These are phyloP conservation scores for Spilosoma lubricipeda DNA, from an alignment of 2,888 invertebrate species.

Conservation along the genomic window DNA sequence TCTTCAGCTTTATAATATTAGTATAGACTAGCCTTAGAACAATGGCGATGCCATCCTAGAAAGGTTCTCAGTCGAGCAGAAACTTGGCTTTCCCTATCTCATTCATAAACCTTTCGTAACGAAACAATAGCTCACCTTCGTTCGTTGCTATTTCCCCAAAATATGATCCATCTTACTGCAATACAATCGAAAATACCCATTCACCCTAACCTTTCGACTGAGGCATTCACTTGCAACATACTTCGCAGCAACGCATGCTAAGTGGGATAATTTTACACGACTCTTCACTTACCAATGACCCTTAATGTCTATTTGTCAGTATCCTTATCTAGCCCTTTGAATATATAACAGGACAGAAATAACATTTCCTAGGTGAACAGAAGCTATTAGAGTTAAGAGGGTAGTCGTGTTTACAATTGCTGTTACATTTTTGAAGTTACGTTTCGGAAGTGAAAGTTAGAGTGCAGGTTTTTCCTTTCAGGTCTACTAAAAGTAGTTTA, in stretches of 20 bases:
- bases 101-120: neutral
- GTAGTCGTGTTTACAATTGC: conserved; percentile 14
- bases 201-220: conserved; percentile 65
- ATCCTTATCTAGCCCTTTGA: conserved; percentile 21
- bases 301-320: conserved; percentile 25
- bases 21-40: neutral
- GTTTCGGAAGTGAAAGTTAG: conserved; percentile 9
- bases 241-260: conserved; percentile 52
- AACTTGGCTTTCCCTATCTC: neutral
- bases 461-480: conserved; percentile 4
- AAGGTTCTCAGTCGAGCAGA: neutral
- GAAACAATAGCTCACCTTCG: conserved; percentile 9
- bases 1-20: too few relatives aligned
- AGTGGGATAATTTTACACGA: conserved; percentile 63
- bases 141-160: conserved; percentile 11
- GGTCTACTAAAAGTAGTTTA: neutral
- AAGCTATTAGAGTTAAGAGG: conserved; percentile 11
- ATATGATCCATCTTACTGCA: conserved; percentile 36
- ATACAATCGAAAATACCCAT: conserved; percentile 47
- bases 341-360: neutral
- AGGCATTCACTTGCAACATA: conserved; percentile 62
- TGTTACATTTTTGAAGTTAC: conserved; percentile 2
- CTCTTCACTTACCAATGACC: conserved; percentile 59
- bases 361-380: conserved; percentile 7
- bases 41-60: neutral